Conservation (phyloP, 2,888 invertebrate species). For the Oscheius onirici region DNA sequence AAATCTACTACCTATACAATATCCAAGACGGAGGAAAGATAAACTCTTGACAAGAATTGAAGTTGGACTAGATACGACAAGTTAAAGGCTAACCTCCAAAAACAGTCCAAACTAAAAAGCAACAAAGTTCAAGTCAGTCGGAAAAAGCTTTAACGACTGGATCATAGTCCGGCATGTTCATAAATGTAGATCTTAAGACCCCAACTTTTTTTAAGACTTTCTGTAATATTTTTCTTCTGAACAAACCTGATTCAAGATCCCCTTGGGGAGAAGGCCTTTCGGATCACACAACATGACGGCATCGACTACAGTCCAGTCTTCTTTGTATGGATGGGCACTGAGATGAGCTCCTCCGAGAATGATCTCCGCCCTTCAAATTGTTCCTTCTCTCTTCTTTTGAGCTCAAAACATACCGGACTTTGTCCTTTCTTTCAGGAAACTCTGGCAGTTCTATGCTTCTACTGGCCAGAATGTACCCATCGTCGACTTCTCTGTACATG, state of each 20-base stretch:
- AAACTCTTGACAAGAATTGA: too few species aligned
- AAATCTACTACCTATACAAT: too few species aligned
- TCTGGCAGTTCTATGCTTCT: slow-evolving; percentile 49
- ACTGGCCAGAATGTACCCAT: slow-evolving; percentile 50
- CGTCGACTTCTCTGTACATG: slow-evolving; percentile 46
- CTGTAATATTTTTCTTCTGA: too few species aligned
- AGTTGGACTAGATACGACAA: too few species aligned
- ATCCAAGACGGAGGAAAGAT: too few species aligned
- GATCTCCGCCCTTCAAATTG: slow-evolving; percentile 8
- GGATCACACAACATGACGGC: slow-evolving; percentile 17
- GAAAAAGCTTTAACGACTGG: too few species aligned
- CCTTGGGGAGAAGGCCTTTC: slow-evolving; percentile 9
- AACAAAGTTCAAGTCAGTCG: too few species aligned
- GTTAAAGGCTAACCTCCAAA: too few species aligned
- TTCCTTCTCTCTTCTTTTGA: not conserved
- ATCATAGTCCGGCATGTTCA: too few species aligned
- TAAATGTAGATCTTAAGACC: too few species aligned
- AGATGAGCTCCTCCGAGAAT: slow-evolving; percentile 6
- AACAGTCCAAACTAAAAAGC: too few species aligned
- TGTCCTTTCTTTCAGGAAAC: slow-evolving; percentile 29
- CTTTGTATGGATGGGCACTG: not conserved
- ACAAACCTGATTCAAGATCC: slow-evolving; percentile 17
- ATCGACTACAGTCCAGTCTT: not conserved
- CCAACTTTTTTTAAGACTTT: too few species aligned
- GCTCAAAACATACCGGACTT: slow-evolving; percentile 24